These are phyloP conservation scores for Peromyscus californicus DNA, from an alignment of 2,113 vertebrate species.

Conservation along the genomic window DNA sequence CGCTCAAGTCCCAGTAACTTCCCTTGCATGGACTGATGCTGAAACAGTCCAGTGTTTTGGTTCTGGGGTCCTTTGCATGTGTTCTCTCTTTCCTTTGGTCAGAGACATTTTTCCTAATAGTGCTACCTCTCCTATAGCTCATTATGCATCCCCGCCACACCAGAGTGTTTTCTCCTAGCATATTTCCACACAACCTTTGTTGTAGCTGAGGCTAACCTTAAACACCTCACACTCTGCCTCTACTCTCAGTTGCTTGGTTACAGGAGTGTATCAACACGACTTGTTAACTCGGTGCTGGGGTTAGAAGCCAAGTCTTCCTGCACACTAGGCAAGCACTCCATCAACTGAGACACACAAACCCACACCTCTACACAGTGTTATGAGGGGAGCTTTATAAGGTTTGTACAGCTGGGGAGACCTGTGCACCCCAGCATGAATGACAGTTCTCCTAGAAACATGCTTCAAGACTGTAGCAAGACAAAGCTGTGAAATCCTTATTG, in stretches of 20 bases:
- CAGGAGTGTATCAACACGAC: too few relatives aligned
- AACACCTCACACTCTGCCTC: neutral
- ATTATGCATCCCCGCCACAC: rapidly evolving
- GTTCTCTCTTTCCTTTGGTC: neutral
- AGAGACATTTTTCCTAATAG: neutral
- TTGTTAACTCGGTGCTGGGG: too few relatives aligned
- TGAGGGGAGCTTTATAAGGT: too few relatives aligned
- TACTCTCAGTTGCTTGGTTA: neutral
- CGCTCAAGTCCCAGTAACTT: neutral
- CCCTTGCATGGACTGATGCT: neutral
- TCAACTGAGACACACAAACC: neutral
- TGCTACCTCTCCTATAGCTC: neutral
- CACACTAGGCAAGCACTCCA: too few relatives aligned
- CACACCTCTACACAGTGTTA: neutral
- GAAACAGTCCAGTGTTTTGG: neutral
- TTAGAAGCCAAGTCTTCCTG: neutral
- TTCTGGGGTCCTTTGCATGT: neutral
- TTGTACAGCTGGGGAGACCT: too few relatives aligned
- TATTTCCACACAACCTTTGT: neutral
- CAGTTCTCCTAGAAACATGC: neutral
- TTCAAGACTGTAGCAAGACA: too few relatives aligned
- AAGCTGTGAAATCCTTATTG: neutral
- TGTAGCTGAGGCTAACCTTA: neutral
- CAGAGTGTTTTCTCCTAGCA: neutral
- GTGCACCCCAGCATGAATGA: neutral